These are phyloP conservation scores for Coenonympha arcania DNA, from an alignment of 2,888 invertebrate genomes.

Conservation along the genomic window DNA sequence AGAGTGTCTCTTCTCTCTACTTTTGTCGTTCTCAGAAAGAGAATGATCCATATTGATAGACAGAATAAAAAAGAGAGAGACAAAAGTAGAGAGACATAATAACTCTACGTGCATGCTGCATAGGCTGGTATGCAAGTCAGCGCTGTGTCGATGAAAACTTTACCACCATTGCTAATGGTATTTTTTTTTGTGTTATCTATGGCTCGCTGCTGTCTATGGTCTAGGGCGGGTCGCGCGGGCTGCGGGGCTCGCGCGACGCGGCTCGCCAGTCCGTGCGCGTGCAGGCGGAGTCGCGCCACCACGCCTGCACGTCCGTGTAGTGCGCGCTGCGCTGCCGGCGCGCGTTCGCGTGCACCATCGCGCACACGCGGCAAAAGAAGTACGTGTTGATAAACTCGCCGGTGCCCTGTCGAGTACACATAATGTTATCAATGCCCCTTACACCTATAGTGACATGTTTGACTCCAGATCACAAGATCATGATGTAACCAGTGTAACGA, in stretches of 20 bases:
- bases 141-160: too few species aligned
- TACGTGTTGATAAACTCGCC: constrained; percentile 97
- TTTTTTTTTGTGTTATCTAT: not conserved
- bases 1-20: too few species aligned
- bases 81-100: too few species aligned
- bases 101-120: too few species aligned
- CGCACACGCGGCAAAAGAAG: constrained; percentile 93
- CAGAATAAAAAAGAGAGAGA: too few species aligned
- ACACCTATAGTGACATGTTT: too few species aligned
- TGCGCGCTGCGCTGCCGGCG: constrained; percentile 63
- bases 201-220: not conserved
- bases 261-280: constrained; percentile 72
- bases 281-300: constrained; percentile 89
- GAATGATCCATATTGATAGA: too few species aligned
- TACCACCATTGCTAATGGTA: too few species aligned
- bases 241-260: constrained; percentile 28
- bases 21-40: too few species aligned
- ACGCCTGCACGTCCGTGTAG: constrained; percentile 89
- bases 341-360: constrained; percentile 82
- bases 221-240: constrained; percentile 4
- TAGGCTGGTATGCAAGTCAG: too few species aligned
- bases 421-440: not conserved
- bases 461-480: too few species aligned
- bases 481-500: too few species aligned
- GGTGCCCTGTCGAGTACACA: constrained; percentile 77